A percentile compares a stretch with the other conserved stretches of the same genome.
These are phyloP conservation scores for Cochlearius cochlearius DNA, from an alignment of 2,113 vertebrate genomes.

Conservation along the genomic window DNA sequence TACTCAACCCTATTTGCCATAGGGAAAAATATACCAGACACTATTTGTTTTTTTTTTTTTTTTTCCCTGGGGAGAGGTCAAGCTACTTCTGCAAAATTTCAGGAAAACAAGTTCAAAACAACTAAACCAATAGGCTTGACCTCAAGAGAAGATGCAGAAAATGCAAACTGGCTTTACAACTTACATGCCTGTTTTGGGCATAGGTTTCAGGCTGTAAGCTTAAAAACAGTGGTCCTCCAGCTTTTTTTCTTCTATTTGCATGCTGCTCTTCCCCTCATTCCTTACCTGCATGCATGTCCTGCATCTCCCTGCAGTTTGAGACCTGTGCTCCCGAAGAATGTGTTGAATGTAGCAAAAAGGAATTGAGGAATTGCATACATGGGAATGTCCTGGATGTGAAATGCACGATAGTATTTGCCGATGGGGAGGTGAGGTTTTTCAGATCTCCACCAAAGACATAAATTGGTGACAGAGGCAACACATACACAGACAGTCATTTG, in stretches of 20 bases:
- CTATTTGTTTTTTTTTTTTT: no score
- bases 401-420: background rate
- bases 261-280: background rate
- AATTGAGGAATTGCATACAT: background rate
- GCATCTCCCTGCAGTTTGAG: background rate
- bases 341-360: background rate
- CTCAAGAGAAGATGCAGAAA: background rate
- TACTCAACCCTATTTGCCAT: background rate
- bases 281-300: background rate
- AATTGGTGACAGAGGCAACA: background rate
- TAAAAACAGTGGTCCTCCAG: background rate
- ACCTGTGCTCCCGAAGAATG: background rate
- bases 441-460: background rate
- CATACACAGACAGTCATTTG: background rate
- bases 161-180: background rate
- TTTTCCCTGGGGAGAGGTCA: background rate
- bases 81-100: background rate
- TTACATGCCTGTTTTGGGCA: background rate
- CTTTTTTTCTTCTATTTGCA: background rate
- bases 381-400: background rate
- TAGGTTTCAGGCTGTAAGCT: background rate
- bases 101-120: background rate
- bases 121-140: background rate
- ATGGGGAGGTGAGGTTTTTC: background rate
- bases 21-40: background rate